Evolutionary conservation across 2,797 vertebrate species (phyloP), one percentile per base, ranked within the genome.

Genomic region (Cephalopachus bancanus): DNA sequence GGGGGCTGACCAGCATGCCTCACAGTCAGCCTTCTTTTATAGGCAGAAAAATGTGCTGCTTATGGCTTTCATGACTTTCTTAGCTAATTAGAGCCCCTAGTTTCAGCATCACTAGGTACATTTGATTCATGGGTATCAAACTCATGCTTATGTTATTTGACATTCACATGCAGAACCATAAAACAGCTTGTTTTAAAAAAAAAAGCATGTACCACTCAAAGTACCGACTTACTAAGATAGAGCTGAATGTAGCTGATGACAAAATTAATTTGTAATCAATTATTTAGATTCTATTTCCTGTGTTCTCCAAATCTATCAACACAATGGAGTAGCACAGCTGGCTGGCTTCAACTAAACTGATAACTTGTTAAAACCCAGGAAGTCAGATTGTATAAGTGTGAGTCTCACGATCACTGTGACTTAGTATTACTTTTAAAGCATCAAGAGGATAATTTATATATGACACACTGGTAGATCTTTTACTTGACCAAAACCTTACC

Each of bases 161-260:
- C 80, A 97, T 60, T 76, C 80, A 15, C 97, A 96, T 91, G 95
- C 89, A 78, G 55, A 69, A 55, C 72, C 71, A 67, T 26, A 30
- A 55, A 64, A 71, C 3, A 72, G 15, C 6, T 75, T 57, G 44
- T 81, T 81, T 71, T 17, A 55, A n/a, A 86, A 57, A 78, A 51
- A 53, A 60, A 85, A 57, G 69, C 88, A 30, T 5, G 24, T 65
- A 44, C 49, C 26, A 20, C 3, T 44, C 20, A 20, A 55, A 86
- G 83, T 49, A 44, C 71, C 8, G 30, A 33, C 37, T 33, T 91
- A 19, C 4, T 69, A 37, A 64, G 62, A 33, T 0, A 37, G 67
- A 93, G 67, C 57, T 74, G 69, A 79, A 59, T 74, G 83, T 5
- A 76, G 26, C 65, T 83, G n/a, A 28, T 67, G 60, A 62, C 26